phyloP scores from a whole-genome alignment of 1,140 invertebrate species.

The Drosophila busckii region DNA sequence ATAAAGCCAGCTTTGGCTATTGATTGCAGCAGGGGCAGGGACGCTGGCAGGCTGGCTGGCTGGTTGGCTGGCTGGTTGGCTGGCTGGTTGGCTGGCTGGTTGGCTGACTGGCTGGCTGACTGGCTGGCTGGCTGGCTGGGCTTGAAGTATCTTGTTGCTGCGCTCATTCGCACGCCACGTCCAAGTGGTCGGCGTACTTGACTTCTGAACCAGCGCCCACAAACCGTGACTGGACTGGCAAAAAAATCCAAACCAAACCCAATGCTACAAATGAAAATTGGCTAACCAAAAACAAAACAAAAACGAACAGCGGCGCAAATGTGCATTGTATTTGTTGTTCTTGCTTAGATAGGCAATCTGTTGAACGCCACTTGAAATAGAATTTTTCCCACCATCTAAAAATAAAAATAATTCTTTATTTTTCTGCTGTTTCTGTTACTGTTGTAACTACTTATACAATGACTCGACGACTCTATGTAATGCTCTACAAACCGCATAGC shows the following conservation, averaged over 20 bases:
- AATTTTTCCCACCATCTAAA: conserved; percentile 74
- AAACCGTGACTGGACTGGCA: conserved; percentile 70
- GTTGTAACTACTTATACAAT: no score
- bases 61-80: neutral
- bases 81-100: neutral
- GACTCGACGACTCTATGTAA: conserved; percentile 14
- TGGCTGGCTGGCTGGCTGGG: neutral
- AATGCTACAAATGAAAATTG: conserved; percentile 56
- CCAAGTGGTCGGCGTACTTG: conserved; percentile 64
- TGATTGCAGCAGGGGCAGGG: conserved; percentile 21
- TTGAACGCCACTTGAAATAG: conserved; percentile 63
- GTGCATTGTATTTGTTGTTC: conserved; percentile 34
- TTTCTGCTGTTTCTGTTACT: no score
- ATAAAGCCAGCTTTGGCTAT: conserved; percentile 38
- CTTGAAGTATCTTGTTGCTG: conserved; percentile 14
- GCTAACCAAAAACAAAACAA: conserved; percentile 68
- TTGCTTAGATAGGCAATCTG: conserved; percentile 67
- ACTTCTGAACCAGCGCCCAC: conserved; percentile 73
- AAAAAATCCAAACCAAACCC: conserved; percentile 22
- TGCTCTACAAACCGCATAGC: conserved; percentile 8
- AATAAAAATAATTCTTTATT: no score
- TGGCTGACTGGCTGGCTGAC: neutral
- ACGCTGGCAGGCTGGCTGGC: neutral
- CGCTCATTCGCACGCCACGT: conserved; percentile 68
- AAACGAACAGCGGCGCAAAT: no score